Evolutionary conservation across 53 echinoderm and acorn worm genomes (phyloP).

Genomic region (Echinarachnius parma): DNA sequence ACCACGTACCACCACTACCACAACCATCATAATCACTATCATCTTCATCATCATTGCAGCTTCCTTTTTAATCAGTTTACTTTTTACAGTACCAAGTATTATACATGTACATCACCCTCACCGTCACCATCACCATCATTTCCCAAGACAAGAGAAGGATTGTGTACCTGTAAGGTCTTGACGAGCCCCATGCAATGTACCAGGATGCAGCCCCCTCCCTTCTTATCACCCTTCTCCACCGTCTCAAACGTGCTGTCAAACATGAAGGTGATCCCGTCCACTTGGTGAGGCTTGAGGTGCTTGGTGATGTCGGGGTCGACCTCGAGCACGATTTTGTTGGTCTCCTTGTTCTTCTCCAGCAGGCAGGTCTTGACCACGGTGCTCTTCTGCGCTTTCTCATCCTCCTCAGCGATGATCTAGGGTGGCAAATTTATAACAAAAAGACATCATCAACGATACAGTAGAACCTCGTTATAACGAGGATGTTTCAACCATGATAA

Average conservation of each 20-base stretch:
- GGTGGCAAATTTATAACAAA: no score
- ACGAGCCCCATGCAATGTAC: slow-evolving; percentile 99
- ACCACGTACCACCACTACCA: no score
- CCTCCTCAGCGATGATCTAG: slow-evolving; percentile 55
- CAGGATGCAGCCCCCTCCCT: slow-evolving; percentile 79
- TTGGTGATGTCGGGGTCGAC: slow-evolving; percentile 61
- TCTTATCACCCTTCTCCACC: slow-evolving; percentile 60
- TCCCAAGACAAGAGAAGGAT: no score
- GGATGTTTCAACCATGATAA: no score
- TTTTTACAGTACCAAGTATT: no score
- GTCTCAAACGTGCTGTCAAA: slow-evolving; percentile 87
- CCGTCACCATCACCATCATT: no score
- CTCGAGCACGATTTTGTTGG: slow-evolving; percentile 58
- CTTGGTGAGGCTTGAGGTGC: slow-evolving; percentile 91
- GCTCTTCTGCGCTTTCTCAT: slow-evolving; percentile 49
- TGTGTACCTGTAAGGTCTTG: slow-evolving; percentile 85
- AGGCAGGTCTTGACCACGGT: slow-evolving; percentile 42
- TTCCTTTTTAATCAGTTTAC: no score
- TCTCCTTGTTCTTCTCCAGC: slow-evolving; percentile 60
- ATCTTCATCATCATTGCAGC: no score
- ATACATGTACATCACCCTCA: no score
- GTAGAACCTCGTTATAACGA: no score
- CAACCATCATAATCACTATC: no score
- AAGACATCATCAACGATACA: no score
- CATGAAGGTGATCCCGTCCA: slow-evolving; percentile 79